Evolutionary conservation across 1,140 invertebrate species (phyloP), one percentile per base, ranked within the genome.

Genomic region (Samia ricini): DNA sequence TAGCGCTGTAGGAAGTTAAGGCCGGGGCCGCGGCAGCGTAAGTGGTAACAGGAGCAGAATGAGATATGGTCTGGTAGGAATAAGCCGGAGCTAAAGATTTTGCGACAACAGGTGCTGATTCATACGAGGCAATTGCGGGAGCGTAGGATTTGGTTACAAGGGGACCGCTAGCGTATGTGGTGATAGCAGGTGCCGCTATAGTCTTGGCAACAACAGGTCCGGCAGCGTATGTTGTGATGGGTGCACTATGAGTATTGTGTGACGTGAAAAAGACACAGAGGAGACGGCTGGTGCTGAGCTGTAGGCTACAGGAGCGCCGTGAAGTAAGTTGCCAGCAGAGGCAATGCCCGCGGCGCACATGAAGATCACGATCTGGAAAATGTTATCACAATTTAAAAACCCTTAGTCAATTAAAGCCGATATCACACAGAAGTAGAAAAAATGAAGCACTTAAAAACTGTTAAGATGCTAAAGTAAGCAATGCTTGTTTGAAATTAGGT

Each of bases 321-420:
- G 70, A 10, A 83, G 64, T 15, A 84, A 72, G 75, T 83, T 77
- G 63, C 82, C 82, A 21, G 82, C 82, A 18, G 81, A 75, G 50
- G 81, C 84, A 58, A 87, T 72, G 64, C 84, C 74, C 60, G 77
- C 81, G 19, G 77, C 81, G 67, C 82, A 87, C 56, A 85, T 55
- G 64, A 85, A 71, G 26, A 85, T 60, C n/a, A 81, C 20, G n/a
- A 87, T 70, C 84, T 87, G 65, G 4, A 72, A 72, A 22, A 66
- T 55, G 56, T 59, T 55, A 68, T 22, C 4, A 6, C n/a, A 12
- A 15, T 12, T 22, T 23, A 22, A 7, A 22, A 52, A 52, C 4
- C 3, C 20, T 12, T 7, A 52, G 22, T 2, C 21, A 21, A 21
- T 60, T 42, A 4, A n/a, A n/a, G n/a, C n/a, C n/a, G n/a, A n/a